Base-by-base conservation (phyloP, 1,140 invertebrate genomes). In the Cydia splendana region DNA sequence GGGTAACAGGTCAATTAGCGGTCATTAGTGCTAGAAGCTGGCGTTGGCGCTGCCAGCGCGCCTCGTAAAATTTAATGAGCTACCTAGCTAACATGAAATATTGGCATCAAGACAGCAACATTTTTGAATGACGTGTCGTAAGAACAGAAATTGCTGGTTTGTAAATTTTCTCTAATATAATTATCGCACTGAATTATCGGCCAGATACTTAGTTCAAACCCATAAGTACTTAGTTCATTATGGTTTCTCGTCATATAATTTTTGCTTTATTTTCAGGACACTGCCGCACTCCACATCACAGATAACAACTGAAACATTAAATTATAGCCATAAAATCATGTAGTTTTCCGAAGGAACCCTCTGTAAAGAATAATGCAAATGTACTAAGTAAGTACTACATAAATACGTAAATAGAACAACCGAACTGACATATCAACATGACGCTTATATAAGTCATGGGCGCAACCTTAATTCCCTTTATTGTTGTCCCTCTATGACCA, bases 261-360 rank as follows among this genome's bases (percentile, higher is more conserved):
- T n/a, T 74, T 75, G 45, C 45, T 71, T 79, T 75, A 81, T 74
- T 91, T 88, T 57, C 87, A 91, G 89, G 89, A 24, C 88, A 91
- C 78, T 92, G 91, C 79, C 85, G 91, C 51, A 92, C 89, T 2
- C 89, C 91, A 65, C 89, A 92, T 74, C 87, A 91, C 79, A 92
- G 89, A 88, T 92, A 91, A 88, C 86, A 81, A 81, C 76, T 71
- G 76, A 62, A 77, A 45, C 67, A 34, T 38, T 80, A 65, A 75
- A n/a, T 53, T 6, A 53, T 7, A 53, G 4, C 4, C 51, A 53
- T n/a, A 53, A 45, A 45, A 12, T 10, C 12, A 13, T 45, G 10
- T 12, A 3, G 10, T 45, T 45, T 45, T 10, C 12, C 42, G 12
- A 45, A 45, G 9, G 12, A 45, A 45, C 2, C 3, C 2, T 48